A percentile compares a stretch with the other conserved stretches of the same genome.
Conservation (phyloP, 2,113 vertebrate genomes). For the Pedionomus torquatus region DNA sequence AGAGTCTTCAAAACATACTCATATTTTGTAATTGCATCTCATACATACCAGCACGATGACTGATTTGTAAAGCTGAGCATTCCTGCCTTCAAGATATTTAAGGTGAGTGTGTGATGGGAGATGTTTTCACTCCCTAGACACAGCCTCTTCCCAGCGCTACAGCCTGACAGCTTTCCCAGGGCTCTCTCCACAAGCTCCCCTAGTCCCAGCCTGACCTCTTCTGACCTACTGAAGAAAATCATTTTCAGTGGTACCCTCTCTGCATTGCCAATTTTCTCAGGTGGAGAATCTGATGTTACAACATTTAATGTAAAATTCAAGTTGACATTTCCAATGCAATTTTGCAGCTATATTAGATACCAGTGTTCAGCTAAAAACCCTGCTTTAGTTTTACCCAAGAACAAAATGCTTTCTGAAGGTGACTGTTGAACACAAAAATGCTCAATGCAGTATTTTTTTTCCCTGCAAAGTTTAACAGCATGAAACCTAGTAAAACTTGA, state of each 20-base stretch:
- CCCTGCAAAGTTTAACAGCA: background rate
- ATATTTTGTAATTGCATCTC: background rate
- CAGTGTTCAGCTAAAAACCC: background rate
- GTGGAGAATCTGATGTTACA: too few species aligned
- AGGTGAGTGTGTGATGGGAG: background rate
- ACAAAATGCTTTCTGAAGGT: background rate
- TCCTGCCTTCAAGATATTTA: background rate
- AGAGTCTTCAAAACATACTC: background rate
- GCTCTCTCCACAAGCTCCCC: background rate
- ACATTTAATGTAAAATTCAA: background rate
- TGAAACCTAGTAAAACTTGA: background rate
- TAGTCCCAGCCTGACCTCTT: conserved; percentile 55
- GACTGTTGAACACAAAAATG: background rate
- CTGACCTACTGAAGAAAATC: conserved; percentile 35
- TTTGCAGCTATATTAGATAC: background rate
- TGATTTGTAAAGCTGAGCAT: background rate
- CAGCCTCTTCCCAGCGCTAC: background rate
- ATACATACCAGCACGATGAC: too few species aligned
- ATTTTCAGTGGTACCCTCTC: background rate
- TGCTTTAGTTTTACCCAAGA: background rate
- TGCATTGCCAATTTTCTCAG: background rate
- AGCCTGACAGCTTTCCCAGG: background rate
- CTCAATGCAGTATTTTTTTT: background rate
- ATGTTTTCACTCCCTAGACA: background rate
- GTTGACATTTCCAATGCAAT: rapidly evolving